Base-by-base conservation (phyloP, 2,888 invertebrate species). In the Pyrgus malvae region DNA sequence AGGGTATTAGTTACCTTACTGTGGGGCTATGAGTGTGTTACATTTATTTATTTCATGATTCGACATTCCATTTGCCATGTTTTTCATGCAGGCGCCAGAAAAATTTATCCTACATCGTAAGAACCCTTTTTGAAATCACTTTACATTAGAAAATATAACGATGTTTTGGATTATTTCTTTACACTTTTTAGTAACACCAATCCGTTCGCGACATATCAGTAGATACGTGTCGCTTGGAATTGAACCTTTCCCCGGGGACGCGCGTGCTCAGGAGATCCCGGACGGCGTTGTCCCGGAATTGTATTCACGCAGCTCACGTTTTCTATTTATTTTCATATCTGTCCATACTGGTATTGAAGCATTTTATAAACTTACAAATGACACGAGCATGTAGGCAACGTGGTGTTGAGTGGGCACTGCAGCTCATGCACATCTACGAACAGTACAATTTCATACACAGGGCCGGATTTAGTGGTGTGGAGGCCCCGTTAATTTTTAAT, bases 211-310 rank as follows among this genome's bases (percentile, higher is more conserved):
- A 23, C 23, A 23, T 21, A 40, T 40, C 40, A 21, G 7, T 37
- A 35, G 8, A 16, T 17, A 46, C 46, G 25, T 33, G 16, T 50
- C 33, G 41, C n/a, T 16, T 40, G 23, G 46, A 56, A 54, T 53
- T 51, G 59, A 55, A 55, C 56, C 56, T 27, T 51, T 54, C 54
- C 44, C 56, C 8, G 12, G 57, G 54, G 54, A 49, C 40, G 27
- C 16, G 35, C 31, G 48, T 53, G 57, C 54, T 55, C 49, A 49
- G 45, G 55, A 54, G 49, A 50, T 25, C 49, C 40, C 48, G 48
- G 41, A 56, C 56, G 59, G 60, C 58, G 60, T 59, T 60, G 51
- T 50, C 60, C 54, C 59, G 51, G 27, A 44, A 45, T 53, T 27
- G 44, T 23, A 53, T 53, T 53, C 44, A 53, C 44, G 44, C 51